These are phyloP conservation scores for Nothobranchius kuhntae DNA, from an alignment of 2,113 vertebrate species.

Conservation along the genomic window DNA sequence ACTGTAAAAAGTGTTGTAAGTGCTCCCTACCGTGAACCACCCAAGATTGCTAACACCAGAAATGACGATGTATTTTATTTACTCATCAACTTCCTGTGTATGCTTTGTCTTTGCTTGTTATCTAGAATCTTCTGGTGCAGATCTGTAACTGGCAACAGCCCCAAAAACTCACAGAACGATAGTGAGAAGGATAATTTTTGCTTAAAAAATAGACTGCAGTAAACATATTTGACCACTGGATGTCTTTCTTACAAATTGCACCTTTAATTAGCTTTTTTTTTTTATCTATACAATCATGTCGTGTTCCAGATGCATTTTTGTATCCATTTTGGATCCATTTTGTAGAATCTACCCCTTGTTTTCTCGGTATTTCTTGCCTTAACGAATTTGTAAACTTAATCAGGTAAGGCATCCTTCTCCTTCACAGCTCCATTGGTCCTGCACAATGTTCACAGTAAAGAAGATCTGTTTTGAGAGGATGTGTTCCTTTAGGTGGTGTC, in stretches of 20 bases:
- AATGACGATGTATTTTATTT: too few relatives aligned
- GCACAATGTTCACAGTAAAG: slow-evolving; percentile 49
- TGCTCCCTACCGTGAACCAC: too few relatives aligned
- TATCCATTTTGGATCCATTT: neutral
- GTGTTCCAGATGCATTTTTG: neutral
- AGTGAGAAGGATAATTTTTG: too few relatives aligned
- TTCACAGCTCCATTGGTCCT: slow-evolving; percentile 39
- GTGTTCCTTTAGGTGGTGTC: slow-evolving; percentile 31
- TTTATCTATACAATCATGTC: neutral
- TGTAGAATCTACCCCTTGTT: slow-evolving; percentile 2
- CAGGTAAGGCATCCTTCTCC: slow-evolving; percentile 58
- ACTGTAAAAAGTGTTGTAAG: too few relatives aligned
- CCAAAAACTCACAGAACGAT: too few relatives aligned
- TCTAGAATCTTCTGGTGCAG: too few relatives aligned
- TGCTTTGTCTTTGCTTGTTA: too few relatives aligned
- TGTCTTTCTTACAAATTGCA: too few relatives aligned
- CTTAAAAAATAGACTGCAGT: neutral
- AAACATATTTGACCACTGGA: neutral
- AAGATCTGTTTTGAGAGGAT: slow-evolving; percentile 24
- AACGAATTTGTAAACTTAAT: slow-evolving; percentile 17
- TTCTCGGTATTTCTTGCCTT: slow-evolving; percentile 13
- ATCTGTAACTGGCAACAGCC: too few relatives aligned
- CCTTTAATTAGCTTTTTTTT: neutral
- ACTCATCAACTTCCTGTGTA: too few relatives aligned
- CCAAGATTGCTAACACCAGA: too few relatives aligned